These are phyloP conservation scores for Clinocottus analis DNA, from an alignment of 2,113 vertebrate species.

Conservation along the genomic window DNA sequence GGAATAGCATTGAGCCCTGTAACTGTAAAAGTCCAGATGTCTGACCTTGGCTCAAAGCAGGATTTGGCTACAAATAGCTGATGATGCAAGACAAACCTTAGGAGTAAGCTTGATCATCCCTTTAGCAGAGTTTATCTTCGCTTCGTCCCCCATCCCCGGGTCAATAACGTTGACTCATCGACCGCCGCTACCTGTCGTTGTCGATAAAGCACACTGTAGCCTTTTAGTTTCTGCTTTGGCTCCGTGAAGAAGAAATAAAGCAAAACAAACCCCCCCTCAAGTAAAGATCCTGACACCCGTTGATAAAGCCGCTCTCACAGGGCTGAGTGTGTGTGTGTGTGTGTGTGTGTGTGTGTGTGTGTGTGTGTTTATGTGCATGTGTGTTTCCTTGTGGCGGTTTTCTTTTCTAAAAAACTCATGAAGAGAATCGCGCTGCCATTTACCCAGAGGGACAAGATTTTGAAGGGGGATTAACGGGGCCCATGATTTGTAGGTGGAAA, in stretches of 20 bases:
- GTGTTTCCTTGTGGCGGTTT: slow-evolving; percentile 24
- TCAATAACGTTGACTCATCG: slow-evolving; percentile 76
- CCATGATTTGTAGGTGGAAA: slow-evolving; percentile 52
- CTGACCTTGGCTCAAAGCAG: slow-evolving; percentile 62
- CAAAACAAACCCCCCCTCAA: slow-evolving; percentile 31
- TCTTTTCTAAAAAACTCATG: slow-evolving; percentile 10
- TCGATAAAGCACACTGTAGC: slow-evolving; percentile 62
- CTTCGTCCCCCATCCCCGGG: slow-evolving; percentile 57
- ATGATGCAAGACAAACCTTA: slow-evolving; percentile 66
- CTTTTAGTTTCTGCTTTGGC: slow-evolving; percentile 61
- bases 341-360: no score
- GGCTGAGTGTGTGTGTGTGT: not conserved
- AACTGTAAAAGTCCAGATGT: slow-evolving; percentile 47
- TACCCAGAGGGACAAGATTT: slow-evolving; percentile 36
- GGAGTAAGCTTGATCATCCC: slow-evolving; percentile 68
- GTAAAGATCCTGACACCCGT: slow-evolving; percentile 28
- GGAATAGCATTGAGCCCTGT: slow-evolving; percentile 5
- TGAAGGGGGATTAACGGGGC: slow-evolving; percentile 59
- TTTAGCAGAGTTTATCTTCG: slow-evolving; percentile 70
- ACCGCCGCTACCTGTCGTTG: slow-evolving; percentile 44
- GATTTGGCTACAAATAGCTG: slow-evolving; percentile 65
- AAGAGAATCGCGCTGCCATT: slow-evolving; percentile 51
- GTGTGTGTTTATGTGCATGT: not conserved
- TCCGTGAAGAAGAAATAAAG: slow-evolving; percentile 54
- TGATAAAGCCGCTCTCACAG: slow-evolving; percentile 28